Base-by-base conservation (phyloP, 2,888 invertebrate genomes). In the Meandrusa payeni region DNA sequence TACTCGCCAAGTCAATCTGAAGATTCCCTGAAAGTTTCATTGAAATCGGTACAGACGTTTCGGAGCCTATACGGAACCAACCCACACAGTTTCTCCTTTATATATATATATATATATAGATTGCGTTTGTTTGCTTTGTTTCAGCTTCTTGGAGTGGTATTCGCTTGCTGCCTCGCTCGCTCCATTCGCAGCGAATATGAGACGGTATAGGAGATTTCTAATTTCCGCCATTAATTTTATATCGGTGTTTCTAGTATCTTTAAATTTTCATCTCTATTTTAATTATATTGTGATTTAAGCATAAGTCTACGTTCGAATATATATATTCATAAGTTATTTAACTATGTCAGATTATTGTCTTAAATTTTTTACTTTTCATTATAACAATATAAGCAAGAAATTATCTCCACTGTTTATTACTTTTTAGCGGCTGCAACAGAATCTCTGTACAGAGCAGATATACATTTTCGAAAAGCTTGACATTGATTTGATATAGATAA, bases 111-210 rank as follows among this genome's bases (percentile, higher is more conserved):
- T n/a, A n/a, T n/a, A n/a, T n/a, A n/a, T n/a, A n/a, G n/a, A n/a
- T n/a, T n/a, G n/a, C n/a, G n/a, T n/a, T n/a, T n/a, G n/a, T n/a
- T n/a, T n/a, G n/a, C n/a, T 43, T 48, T 40, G 17, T 82, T 92
- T 51, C 89, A 95, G 95, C 87, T 97, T 34, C 89, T 97, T 62
- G 97, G 97, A 33, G 94, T 97, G 41, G 88, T 96, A 51, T 97
- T 97, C 76, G 96, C 98, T 17, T 98, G 97, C 89, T 95, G 95
- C 74, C 89, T 98, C 78, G 97, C 96, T 55, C 93, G 96, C 66
- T 95, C 96, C 58, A 96, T 98, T 73, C 94, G 95, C 72, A 94
- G 93, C 77, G 96, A 96, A 76, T 97, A 97, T 83, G 95, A 97
- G 85, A 94, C 94, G 32, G 93, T 93, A 64, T 93, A 93, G 90